phyloP scores from a whole-genome alignment of 2,113 vertebrate genomes.

The Sceloporus tristichus region DNA sequence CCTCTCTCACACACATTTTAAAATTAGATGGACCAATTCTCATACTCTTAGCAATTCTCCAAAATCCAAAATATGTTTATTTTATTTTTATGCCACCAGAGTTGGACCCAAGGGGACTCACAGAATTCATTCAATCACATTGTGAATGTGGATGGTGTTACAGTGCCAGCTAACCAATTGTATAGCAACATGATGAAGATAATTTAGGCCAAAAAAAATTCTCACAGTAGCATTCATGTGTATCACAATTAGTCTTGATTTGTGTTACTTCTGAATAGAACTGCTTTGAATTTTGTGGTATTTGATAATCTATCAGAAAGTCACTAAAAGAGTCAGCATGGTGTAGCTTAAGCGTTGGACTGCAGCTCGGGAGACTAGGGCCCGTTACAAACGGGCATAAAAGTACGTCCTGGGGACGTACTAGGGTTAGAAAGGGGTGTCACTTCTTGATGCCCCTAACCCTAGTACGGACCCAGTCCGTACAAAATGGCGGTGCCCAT shows the following conservation, averaged over 20 bases:
- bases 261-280: neutral
- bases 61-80: neutral
- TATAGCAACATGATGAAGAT: neutral
- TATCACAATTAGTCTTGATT: no score
- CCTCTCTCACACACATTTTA: neutral
- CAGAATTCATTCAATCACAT: neutral
- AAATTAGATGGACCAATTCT: neutral
- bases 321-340: neutral
- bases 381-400: no score
- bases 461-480: no score
- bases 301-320: neutral
- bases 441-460: no score
- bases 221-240: no score
- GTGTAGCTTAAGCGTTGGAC: no score
- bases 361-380: no score
- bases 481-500: no score
- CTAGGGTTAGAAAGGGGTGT: no score
- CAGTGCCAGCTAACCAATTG: neutral
- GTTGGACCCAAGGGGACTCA: no score
- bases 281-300: neutral
- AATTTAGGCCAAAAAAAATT: no score
- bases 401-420: no score
- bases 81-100: neutral
- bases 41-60: neutral
- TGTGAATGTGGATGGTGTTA: neutral